Percentiles rank a stretch among this genome's conserved stretches.
Evolutionary conservation across 2,113 vertebrate species (phyloP).

Genomic region (Otis tarda): DNA sequence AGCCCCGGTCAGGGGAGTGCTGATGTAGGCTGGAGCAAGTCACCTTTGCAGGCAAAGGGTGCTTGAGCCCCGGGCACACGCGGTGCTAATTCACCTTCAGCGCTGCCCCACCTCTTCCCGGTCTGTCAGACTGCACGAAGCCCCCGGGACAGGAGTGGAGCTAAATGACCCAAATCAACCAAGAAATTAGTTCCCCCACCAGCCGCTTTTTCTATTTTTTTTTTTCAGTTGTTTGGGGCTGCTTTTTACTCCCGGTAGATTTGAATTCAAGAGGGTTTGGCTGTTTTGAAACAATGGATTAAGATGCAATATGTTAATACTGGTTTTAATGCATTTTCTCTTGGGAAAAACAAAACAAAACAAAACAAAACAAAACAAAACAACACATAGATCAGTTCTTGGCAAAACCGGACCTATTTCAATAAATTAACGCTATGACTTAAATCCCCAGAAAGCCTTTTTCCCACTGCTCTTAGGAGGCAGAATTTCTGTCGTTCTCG

Average conservation of each 20-base stretch:
- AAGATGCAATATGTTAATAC: neutral
- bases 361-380: too few relatives aligned
- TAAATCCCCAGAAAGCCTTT: neutral
- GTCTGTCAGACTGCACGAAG: neutral
- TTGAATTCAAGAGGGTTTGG: neutral
- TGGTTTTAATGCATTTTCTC: neutral
- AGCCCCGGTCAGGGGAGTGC: neutral
- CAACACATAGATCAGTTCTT: neutral
- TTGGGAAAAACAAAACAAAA: too few relatives aligned
- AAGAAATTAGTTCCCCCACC: neutral
- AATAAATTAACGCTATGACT: neutral
- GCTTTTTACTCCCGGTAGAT: neutral
- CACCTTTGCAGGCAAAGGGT: neutral
- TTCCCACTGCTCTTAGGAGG: neutral
- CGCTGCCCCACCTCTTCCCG: neutral
- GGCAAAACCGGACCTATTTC: neutral
- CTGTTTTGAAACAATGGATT: neutral
- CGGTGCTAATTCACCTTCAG: neutral
- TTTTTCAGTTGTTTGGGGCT: neutral
- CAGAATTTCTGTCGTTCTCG: neutral
- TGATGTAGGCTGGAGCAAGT: neutral
- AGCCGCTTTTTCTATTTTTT: neutral
- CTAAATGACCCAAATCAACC: neutral
- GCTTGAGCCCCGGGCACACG: neutral
- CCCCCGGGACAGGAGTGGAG: neutral